Conservation (phyloP, 2,888 invertebrate genomes). For the Sarcophaga carnaria region DNA sequence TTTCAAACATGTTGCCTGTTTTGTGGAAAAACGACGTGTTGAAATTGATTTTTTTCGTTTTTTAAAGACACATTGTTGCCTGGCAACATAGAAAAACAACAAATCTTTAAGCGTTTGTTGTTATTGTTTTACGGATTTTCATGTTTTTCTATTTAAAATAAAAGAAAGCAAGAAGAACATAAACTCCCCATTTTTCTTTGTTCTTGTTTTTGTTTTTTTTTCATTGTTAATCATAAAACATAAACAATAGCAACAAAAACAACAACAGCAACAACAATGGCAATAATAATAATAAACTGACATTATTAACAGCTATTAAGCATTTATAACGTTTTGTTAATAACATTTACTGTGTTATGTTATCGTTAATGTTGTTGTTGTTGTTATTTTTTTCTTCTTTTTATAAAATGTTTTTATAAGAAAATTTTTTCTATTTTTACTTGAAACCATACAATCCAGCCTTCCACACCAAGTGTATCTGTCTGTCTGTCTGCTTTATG, state of each 20-base stretch:
- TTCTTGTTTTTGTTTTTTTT: neutral
- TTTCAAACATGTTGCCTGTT: neutral
- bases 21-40: neutral
- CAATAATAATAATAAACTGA: neutral
- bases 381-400: neutral
- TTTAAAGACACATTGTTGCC: neutral
- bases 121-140: neutral
- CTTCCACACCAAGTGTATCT: too few species aligned
- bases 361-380: neutral
- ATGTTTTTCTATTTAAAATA: neutral
- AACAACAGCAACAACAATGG: neutral
- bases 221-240: neutral
- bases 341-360: neutral
- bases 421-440: neutral
- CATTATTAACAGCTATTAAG: neutral
- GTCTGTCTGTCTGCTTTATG: neutral
- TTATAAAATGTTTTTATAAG: neutral
- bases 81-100: constrained; percentile 6
- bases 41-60: neutral
- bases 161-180: too few species aligned
- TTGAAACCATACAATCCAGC: neutral
- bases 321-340: neutral
- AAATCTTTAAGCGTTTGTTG: neutral
- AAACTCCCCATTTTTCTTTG: too few species aligned
- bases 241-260: neutral